These are phyloP conservation scores for Rhipidura dahli DNA, from an alignment of 2,113 vertebrate species.

Conservation along the genomic window DNA sequence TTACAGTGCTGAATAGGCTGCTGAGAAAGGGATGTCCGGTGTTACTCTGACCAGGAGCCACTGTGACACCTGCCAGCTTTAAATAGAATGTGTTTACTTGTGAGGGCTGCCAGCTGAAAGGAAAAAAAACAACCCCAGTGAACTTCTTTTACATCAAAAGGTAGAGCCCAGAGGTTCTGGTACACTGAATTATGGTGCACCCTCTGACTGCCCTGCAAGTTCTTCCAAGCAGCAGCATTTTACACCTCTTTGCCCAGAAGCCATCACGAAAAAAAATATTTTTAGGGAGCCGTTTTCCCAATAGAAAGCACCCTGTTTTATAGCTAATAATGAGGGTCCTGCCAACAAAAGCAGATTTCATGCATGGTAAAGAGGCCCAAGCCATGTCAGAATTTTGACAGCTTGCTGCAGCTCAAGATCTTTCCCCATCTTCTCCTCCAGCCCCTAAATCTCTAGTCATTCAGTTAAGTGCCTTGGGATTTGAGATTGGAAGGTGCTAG, in stretches of 20 bases:
- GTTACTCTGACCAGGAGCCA: neutral
- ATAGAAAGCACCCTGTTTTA: neutral
- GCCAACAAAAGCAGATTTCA: neutral
- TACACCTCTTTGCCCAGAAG: neutral
- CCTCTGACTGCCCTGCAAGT: neutral
- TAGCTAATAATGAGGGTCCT: neutral
- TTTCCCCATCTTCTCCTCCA: neutral
- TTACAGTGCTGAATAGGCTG: neutral
- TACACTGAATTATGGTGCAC: neutral
- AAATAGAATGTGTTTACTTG: neutral
- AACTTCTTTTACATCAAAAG: neutral
- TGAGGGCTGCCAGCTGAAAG: neutral
- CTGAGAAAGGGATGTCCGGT: neutral
- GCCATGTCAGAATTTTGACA: neutral
- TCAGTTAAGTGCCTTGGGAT: neutral
- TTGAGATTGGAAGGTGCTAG: neutral
- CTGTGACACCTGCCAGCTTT: neutral
- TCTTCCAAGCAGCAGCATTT: neutral
- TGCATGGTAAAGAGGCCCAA: neutral
- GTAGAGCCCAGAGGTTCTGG: neutral
- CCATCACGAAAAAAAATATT: neutral
- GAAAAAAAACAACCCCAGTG: neutral
- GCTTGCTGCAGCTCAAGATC: neutral
- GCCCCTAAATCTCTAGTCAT: neutral
- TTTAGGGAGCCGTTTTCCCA: neutral